phyloP scores from a whole-genome alignment of 2,113 vertebrate genomes.

The Caloenas nicobarica region DNA sequence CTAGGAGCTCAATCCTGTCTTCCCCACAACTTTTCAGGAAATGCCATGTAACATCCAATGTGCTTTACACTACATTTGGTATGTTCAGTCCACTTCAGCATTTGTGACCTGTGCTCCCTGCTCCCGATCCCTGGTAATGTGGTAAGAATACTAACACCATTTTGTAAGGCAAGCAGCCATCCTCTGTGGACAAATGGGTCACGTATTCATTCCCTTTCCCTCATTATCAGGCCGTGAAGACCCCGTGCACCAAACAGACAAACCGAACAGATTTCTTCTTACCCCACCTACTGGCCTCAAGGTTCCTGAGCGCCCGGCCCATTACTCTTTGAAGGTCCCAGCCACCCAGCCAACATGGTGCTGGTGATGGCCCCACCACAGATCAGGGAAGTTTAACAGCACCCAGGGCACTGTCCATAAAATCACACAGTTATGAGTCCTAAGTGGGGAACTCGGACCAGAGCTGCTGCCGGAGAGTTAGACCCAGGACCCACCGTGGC shows the following conservation, averaged over 20 bases:
- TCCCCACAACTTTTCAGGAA: background rate
- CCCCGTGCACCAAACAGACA: too few relatives aligned
- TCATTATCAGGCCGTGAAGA: too few relatives aligned
- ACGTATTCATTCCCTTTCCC: too few relatives aligned
- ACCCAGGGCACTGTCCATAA: background rate
- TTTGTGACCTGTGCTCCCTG: rapidly evolving
- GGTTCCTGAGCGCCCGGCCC: rapidly evolving
- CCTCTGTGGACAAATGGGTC: too few relatives aligned
- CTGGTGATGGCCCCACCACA: background rate
- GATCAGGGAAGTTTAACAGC: background rate
- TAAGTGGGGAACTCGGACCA: background rate
- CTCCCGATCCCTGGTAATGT: rapidly evolving
- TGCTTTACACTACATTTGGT: background rate
- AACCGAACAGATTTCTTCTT: background rate
- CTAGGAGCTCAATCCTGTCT: background rate
- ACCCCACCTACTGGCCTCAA: too few relatives aligned
- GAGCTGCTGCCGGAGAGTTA: background rate
- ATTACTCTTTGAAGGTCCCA: background rate
- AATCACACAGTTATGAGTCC: background rate
- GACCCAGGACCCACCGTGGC: rapidly evolving
- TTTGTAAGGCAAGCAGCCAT: background rate
- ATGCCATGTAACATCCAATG: rapidly evolving
- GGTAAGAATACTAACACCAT: background rate
- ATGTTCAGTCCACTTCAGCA: background rate
- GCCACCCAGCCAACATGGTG: background rate